Evolutionary conservation across 2,888 invertebrate species (phyloP), one percentile per base, ranked within the genome.

Genomic region (Alsophila aescularia): DNA sequence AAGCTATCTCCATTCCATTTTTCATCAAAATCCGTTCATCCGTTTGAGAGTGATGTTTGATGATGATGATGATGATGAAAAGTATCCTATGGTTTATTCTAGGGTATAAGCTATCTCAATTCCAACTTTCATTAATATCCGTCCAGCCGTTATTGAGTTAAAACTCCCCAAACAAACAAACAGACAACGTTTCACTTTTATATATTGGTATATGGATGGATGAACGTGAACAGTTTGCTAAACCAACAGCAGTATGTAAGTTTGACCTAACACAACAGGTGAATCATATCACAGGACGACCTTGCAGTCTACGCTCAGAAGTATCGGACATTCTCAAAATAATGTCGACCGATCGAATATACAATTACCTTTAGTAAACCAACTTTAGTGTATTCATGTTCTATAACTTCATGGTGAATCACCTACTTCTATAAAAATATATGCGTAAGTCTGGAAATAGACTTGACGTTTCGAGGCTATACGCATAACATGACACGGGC

Each of bases 391-490:
- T 7, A 42, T 29, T 41, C 37, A 40, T 7, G 36, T 29, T 41
- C 37, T 34, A 44, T 51, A 51, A 51, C 32, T 51, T 44, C 16
- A 52, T 15, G 32, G 44, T 52, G 52, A 52, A 40, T 52, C 52
- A 52, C 39, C 14, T 27, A 14, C 8, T 13, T 24, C 0, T 39
- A 43, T 14, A 39, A 31, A 32, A 31, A 32, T 18, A 29, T 24
- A 29, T 18, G 29, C 43, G 34, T 44, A 29, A 29, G 8, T 24
- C 39, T 40, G 34, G 24, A 45, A 44, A 44, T 52, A 52, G 24
- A 16, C 6, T 24, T 16, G 34, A 43, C 16, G 34, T 12, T 2
- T 9, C 14, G 2, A 14, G 31, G 32, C 39, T 37, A n/a, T n/a
- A 39, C 42, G 42, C 35, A 36, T 15, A 44, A 24, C 16, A 24